Evolutionary conservation across 2,888 invertebrate genomes (phyloP), one percentile per base, ranked within the genome.

Genomic region (Agrochola circellaris): DNA sequence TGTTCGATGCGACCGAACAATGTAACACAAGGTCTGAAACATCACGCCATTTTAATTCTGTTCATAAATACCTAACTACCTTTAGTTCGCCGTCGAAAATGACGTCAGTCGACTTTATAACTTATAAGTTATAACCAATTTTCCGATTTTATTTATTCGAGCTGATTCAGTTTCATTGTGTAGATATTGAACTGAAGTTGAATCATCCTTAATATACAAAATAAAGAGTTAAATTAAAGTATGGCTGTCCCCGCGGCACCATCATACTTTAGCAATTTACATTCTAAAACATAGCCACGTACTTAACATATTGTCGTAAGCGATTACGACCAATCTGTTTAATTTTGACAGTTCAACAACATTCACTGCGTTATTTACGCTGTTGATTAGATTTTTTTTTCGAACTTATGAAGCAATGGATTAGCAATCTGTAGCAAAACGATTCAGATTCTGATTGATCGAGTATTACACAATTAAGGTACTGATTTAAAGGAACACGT

Each of bases 21-120:
- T 81, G 26, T 66, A 72, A 69, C 58, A 72, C 83, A 84, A 83
- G 86, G 83, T 66, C 74, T 71, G 58, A 86, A 61, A 75, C 38
- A 78, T 69, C 86, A 84, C 75, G 83, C 78, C 30, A 70, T 78
- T 51, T 58, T 34, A 48, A 54, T 17, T 48, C 0, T 79, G 48
- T 56, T 69, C 26, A 62, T 62, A 51, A 30, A 30, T 23, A 51
- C 11, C 42, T 54, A 62, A 17, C 42, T 71, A 13, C 2, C 7
- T 54, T 56, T 61, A 48, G 17, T 8, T 11, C 38, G 26, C 60
- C 48, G 13, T 73, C 26, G 38, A 61, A 61, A 60, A 23, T n/a
- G 26, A 70, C 15, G 42, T 68, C n/a, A 20, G n/a, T 34, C 7
- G 69, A 70, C 15, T 69, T 42, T 38, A 51, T 51, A 20, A 51